Evolutionary conservation across 2,113 vertebrate species (phyloP).

Genomic region (Falco punctatus): DNA sequence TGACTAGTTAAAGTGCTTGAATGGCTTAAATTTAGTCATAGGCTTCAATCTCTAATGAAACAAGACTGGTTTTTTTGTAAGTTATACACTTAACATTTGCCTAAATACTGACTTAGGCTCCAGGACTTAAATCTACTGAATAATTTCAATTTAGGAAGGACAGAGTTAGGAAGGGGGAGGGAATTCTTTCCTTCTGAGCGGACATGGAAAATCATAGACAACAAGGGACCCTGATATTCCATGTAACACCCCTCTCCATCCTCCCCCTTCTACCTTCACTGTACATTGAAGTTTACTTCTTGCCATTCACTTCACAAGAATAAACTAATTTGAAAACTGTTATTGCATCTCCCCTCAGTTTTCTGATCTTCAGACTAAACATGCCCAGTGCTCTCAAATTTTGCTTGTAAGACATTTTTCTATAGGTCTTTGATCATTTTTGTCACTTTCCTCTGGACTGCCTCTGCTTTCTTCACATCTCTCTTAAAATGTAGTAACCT

Average conservation of each 20-base stretch:
- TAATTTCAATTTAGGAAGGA: conserved; percentile 3
- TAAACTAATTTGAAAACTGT: conserved; percentile 12
- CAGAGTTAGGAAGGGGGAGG: neutral
- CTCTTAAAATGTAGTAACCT: conserved; percentile 9
- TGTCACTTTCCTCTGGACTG: conserved; percentile 6
- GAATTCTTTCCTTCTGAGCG: neutral
- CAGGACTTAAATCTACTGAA: neutral
- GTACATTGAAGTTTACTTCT: neutral
- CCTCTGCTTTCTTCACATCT: neutral
- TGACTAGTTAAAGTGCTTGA: neutral
- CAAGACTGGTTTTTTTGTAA: neutral
- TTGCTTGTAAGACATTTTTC: conserved; percentile 20
- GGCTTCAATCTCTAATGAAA: neutral
- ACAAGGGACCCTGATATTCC: neutral
- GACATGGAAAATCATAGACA: neutral
- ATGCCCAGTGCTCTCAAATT: neutral
- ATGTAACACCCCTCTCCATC: neutral
- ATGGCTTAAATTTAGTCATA: conserved; percentile 1
- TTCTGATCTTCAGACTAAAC: conserved; percentile 20
- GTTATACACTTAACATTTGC: neutral
- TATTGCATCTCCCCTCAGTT: neutral
- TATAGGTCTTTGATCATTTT: conserved; percentile 34
- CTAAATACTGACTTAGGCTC: neutral
- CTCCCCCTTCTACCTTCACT: neutral
- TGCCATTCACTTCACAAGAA: neutral